Percentiles rank a stretch among this genome's conserved stretches.
phyloP scores from a whole-genome alignment of 2,888 invertebrate genomes.

The Brenthis hecate region DNA sequence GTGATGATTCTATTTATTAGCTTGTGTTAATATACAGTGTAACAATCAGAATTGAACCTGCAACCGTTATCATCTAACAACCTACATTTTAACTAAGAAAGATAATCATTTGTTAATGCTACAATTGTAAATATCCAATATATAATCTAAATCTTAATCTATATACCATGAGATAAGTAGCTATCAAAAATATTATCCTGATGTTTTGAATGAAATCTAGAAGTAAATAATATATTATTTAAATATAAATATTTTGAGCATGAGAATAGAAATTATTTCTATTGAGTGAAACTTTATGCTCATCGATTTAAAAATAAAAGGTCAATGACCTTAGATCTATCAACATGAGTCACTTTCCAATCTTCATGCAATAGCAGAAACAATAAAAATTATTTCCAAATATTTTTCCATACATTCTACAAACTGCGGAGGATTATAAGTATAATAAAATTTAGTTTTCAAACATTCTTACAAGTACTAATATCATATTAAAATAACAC shows the following conservation, averaged over 20 bases:
- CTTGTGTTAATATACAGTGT: no score
- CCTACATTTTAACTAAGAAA: background rate
- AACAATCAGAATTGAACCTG: constrained; percentile 1
- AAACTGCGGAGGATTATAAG: no score
- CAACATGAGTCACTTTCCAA: background rate
- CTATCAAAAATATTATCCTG: background rate
- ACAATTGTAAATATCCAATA: background rate
- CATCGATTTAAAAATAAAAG: no score
- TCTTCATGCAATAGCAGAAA: no score
- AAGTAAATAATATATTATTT: background rate
- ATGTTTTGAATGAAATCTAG: background rate
- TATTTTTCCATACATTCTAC: no score
- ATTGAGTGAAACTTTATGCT: no score
- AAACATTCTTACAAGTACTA: background rate
- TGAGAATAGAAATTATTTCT: no score
- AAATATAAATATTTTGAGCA: no score
- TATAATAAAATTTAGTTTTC: background rate
- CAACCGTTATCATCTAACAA: background rate
- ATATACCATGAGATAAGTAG: background rate
- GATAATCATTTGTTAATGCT: background rate
- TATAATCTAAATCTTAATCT: constrained; percentile 14
- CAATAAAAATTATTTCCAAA: background rate
- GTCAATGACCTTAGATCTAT: background rate
- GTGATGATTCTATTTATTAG: no score
- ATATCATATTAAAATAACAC: constrained; percentile 3